These are phyloP conservation scores for Eriosoma lanigerum DNA, from an alignment of 1,140 invertebrate genomes.

Conservation along the genomic window DNA sequence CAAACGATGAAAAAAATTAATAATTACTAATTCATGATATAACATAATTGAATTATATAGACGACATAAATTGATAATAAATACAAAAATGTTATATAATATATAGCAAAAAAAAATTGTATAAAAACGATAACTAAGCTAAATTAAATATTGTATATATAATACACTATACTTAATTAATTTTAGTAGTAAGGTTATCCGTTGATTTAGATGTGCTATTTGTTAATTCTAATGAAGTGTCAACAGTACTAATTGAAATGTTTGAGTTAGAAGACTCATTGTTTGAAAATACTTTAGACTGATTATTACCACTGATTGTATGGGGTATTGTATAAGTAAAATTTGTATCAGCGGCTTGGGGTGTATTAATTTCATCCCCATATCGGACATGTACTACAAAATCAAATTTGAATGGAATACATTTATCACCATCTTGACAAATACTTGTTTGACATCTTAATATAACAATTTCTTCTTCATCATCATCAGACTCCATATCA, in stretches of 20 bases:
- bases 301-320: background rate
- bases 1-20: too few species aligned
- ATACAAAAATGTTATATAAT: too few species aligned
- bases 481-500: background rate
- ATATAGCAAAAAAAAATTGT: too few species aligned
- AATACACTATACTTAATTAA: too few species aligned
- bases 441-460: slow-evolving; percentile 40
- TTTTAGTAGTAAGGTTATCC: background rate
- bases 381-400: slow-evolving; percentile 28
- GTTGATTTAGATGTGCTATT: background rate
- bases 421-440: slow-evolving; percentile 15
- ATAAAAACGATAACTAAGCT: too few species aligned
- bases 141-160: too few species aligned
- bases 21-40: too few species aligned
- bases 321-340: slow-evolving; percentile 13
- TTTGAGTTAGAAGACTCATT: background rate
- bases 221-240: background rate
- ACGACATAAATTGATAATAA: too few species aligned
- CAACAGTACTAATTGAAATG: background rate
- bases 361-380: background rate
- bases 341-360: slow-evolving; percentile 26
- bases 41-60: too few species aligned
- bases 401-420: slow-evolving; percentile 30
- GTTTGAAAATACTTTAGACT: background rate
- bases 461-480: slow-evolving; percentile 33